A percentile compares a stretch with the other conserved stretches of the same genome.
phyloP scores from a whole-genome alignment of 2,113 vertebrate genomes.

The Dasyurus viverrinus region DNA sequence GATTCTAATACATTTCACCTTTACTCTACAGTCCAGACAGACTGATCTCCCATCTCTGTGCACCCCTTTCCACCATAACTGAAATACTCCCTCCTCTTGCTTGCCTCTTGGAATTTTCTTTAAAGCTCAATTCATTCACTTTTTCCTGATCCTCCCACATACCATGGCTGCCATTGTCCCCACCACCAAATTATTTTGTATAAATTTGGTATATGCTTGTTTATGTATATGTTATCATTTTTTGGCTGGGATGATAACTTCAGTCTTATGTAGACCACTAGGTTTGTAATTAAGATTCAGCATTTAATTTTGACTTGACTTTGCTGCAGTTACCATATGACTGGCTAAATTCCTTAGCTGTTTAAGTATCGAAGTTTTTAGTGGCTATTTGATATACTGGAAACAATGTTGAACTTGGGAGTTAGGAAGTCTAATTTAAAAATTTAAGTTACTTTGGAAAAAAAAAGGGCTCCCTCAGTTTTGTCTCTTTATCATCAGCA shows the following conservation, averaged over 20 bases:
- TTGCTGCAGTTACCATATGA: background rate
- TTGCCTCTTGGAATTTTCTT: background rate
- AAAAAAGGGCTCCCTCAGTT: background rate
- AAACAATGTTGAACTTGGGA: background rate
- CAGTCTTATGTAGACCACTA: background rate
- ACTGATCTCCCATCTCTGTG: background rate
- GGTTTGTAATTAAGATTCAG: background rate
- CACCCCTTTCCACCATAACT: background rate
- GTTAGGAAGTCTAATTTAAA: background rate
- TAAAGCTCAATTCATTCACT: background rate
- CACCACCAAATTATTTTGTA: background rate
- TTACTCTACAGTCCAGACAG: background rate
- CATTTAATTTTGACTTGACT: background rate
- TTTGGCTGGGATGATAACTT: background rate
- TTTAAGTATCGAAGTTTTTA: background rate
- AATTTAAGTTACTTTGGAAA: background rate
- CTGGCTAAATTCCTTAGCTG: background rate
- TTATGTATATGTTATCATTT: background rate
- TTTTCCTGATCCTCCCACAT: background rate
- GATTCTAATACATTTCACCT: background rate
- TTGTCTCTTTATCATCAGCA: background rate
- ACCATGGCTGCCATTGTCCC: background rate
- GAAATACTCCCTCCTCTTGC: background rate
- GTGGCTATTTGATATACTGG: background rate
- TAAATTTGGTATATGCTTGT: background rate